Percentiles rank a stretch among this genome's conserved stretches.
These are phyloP conservation scores for Sesia apiformis DNA, from an alignment of 2,888 invertebrate genomes.

Conservation along the genomic window DNA sequence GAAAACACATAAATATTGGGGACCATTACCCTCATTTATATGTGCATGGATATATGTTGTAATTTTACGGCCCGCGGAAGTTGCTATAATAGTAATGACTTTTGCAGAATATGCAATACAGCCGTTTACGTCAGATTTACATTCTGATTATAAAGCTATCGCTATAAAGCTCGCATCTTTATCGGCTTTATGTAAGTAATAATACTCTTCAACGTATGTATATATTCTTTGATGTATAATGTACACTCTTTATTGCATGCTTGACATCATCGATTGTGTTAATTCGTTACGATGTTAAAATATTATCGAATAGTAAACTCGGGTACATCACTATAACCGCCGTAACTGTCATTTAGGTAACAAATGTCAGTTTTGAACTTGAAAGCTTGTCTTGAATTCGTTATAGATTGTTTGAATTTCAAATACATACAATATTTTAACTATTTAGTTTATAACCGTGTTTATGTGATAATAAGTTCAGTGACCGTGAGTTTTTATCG, in stretches of 20 bases:
- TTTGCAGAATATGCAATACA: slow-evolving; percentile 84
- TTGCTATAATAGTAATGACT: slow-evolving; percentile 83
- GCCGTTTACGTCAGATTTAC: slow-evolving; percentile 69
- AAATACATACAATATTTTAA: no score
- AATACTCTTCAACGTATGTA: neutral
- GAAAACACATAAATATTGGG: slow-evolving; percentile 79
- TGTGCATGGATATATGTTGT: slow-evolving; percentile 86
- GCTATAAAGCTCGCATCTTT: slow-evolving; percentile 78
- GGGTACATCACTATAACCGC: no score
- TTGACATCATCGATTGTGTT: neutral
- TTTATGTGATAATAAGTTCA: no score
- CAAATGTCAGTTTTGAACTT: no score
- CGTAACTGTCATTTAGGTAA: no score
- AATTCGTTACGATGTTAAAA: neutral
- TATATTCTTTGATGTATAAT: neutral
- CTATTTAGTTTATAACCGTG: no score
- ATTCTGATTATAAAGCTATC: slow-evolving; percentile 49
- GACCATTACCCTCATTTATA: slow-evolving; percentile 82
- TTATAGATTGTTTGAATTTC: no score
- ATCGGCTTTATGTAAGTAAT: slow-evolving; percentile 76
- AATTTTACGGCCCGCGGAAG: slow-evolving; percentile 83
- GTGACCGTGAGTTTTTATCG: no score
- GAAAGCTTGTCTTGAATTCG: no score
- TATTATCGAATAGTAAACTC: neutral
- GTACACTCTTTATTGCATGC: neutral